Evolutionary conservation across 2,113 vertebrate genomes (phyloP), one percentile per base, ranked within the genome.

Genomic region (Menura novaehollandiae): DNA sequence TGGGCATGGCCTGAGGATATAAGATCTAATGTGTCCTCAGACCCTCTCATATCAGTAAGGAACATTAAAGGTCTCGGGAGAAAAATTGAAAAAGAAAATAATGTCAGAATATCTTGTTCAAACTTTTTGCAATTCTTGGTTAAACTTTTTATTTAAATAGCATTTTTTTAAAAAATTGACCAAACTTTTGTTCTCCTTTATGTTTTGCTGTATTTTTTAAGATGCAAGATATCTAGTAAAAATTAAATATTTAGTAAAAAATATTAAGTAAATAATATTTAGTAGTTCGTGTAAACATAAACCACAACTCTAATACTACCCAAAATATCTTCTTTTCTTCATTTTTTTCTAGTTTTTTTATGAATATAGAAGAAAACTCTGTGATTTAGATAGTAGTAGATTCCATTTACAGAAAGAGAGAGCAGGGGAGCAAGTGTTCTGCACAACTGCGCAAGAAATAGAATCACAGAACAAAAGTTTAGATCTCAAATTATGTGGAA

Each of bases 191-290:
- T 53, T 63, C 56, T 58, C 47, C 7, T 55, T 67, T 62, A 22
- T 33, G 3, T 21, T 84, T 77, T 73, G 33, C 5, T 41, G 3
- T 9, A 20, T 30, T 37, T 91, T 78, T 69, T 27, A 15, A 43
- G 10, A 5, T 19, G 5, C 0, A 1, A 3, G 6, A 30, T 41
- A 41, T 41, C 13, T 41, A 41, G 39, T 41, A 41, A 41, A 41
- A 41, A 41, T 41, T 10, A 41, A 41, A 41, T 41, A 41, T 41
- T 41, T 41, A 41, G 39, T 41, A 41, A 41, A 41, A 41, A 41
- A 41, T 41, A 41, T 41, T 41, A 41, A 41, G 39, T 41, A 41
- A 41, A 41, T n/a, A 51, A 55, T 79, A 67, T 51, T 41, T 80
- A 49, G 15, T 26, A 46, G 7, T 10, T 17, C 7, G 12, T 33